Evolutionary conservation across 2,797 vertebrate species (phyloP).

Genomic region (Mus spretus): DNA sequence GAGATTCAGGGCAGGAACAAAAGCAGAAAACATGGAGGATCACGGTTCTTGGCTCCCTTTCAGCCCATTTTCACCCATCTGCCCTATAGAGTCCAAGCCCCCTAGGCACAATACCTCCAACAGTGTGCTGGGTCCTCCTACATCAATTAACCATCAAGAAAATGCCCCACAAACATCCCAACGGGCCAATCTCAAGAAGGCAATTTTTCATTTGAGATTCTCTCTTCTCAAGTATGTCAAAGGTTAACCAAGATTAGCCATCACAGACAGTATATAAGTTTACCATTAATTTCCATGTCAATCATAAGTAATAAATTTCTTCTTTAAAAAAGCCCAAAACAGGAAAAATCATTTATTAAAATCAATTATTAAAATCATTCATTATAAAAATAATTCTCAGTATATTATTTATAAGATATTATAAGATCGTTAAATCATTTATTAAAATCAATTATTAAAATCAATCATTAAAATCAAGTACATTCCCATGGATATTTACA

Average conservation of each 20-base stretch:
- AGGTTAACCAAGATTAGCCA: neutral
- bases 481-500: neutral
- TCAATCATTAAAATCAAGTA: neutral
- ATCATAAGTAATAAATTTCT: constrained; percentile 22
- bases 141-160: neutral
- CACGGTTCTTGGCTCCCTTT: neutral
- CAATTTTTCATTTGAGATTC: neutral
- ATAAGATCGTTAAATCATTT: neutral
- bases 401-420: neutral
- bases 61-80: neutral
- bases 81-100: neutral
- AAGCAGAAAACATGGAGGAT: neutral
- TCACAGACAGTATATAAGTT: neutral
- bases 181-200: neutral
- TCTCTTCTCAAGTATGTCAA: neutral
- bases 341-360: neutral
- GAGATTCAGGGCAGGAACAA: neutral
- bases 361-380: neutral
- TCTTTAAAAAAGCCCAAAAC: neutral
- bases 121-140: neutral
- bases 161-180: neutral
- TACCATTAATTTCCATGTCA: constrained; percentile 10
- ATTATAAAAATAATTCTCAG: neutral
- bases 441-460: constrained; percentile 17
- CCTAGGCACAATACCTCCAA: neutral